Percentiles rank a stretch among this genome's conserved stretches.
phyloP scores from a whole-genome alignment of 37 sponge, comb jelly and placozoan genomes.

The Diacarnus erythraeanus region DNA sequence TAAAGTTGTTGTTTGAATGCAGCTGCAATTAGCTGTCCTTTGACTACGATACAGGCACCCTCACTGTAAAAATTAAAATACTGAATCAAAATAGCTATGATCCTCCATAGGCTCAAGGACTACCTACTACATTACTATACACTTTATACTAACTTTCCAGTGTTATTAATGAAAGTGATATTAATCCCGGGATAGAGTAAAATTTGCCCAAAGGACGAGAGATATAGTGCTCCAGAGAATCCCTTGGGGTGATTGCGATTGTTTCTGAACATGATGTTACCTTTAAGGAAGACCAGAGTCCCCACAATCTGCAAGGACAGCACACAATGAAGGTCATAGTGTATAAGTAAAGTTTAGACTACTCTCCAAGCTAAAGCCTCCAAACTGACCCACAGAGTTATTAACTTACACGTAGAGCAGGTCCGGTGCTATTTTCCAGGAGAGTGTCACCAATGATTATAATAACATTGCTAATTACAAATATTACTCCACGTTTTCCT shows the following conservation, averaged over 20 bases:
- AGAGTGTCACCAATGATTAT: neutral
- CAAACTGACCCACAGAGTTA: too few species aligned
- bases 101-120: too few species aligned
- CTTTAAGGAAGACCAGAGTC: neutral
- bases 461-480: conserved; percentile 4
- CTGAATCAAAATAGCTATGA: too few species aligned
- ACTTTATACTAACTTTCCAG: conserved; percentile 30
- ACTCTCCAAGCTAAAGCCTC: too few species aligned
- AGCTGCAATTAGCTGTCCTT: neutral
- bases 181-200: conserved; percentile 9
- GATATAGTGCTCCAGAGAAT: conserved; percentile 22
- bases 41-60: conserved; percentile 38
- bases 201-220: conserved; percentile 41
- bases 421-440: conserved; percentile 14
- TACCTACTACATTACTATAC: neutral
- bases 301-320: conserved; percentile 4
- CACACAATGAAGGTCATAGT: neutral
- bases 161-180: conserved; percentile 38
- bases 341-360: too few species aligned
- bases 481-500: conserved; percentile 17
- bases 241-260: conserved; percentile 21
- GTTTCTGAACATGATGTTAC: neutral
- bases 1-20: conserved; percentile 22
- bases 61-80: too few species aligned
- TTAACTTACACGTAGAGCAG: conserved; percentile 20